Evolutionary conservation across 37 sponge, comb jelly and placozoan species (phyloP), one percentile per base, ranked within the genome.

Genomic region (Chondrosia reniformis): DNA sequence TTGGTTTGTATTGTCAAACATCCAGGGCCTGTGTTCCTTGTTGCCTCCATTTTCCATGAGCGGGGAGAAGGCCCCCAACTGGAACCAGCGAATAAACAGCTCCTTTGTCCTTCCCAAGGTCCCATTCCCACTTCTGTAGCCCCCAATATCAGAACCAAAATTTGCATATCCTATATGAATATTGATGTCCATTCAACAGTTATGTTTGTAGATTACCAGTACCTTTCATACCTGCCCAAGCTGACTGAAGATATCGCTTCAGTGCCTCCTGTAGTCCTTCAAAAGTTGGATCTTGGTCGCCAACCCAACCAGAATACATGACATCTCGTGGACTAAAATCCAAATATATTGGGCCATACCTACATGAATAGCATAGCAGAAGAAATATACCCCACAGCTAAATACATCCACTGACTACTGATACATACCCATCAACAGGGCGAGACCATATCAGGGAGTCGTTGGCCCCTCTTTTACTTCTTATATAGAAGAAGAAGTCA

Each of bases 141-240:
- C 93, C 2, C 93, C 93, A 73, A 92, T 92, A 28, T 92, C 93
- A 63, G 93, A 92, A 17, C 93, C 93, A 88, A 92, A 92, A 71
- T 92, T 92, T 36, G 85, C 81, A 81, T 88, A 92, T 21, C 88
- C 93, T 92, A 64, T 7, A 63, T 9, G 4, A 33, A 77, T 63
- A 2, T 4, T 4, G 45, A 15, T 19, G 52, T 49, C 15, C 52
- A 49, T 15, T 19, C 15, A 49, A 10, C 52, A 49, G 10, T 15
- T 15, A 49, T 49, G 52, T 49, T 49, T 10, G 52, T 49, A 49
- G 10, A 49, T 49, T 49, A 19, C 52, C 10, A 49, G 15, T 49
- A 19, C 52, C 52, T 19, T 49, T 10, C 52, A 49, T 64, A 88
- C 93, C 88, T 58, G 85, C 93, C 93, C 93, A 92, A 24, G 93